Evolutionary conservation across 2,113 vertebrate species (phyloP), one percentile per base, ranked within the genome.

Genomic region (Neotragus pygmaeus): DNA sequence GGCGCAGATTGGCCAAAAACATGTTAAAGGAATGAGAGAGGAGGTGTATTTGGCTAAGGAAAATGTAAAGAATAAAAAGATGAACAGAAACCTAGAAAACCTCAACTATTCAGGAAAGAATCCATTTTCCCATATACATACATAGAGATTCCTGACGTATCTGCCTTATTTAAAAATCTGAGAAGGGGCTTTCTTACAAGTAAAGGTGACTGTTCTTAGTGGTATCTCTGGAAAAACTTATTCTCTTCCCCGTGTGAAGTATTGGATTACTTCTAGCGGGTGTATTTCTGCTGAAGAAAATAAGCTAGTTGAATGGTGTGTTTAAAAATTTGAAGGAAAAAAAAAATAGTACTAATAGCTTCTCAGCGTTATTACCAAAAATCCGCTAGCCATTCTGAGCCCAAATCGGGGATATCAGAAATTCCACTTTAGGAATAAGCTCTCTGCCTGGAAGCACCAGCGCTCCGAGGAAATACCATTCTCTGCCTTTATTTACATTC

Each of bases 371-470:
- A 36, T 11, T 7, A 5, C 57, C 88, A 75, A 43, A 88, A 43
- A 92, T 11, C 80, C 47, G 23, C 88, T 83, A 49, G 83, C 62
- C 49, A 27, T 21, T 28, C 64, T 16, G 33, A 33, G 47, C 84
- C 28, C 36, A 3, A 1, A 45, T 53, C 45, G 0, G 73, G 23
- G 2, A 57, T 27, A 58, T 82, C 91, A 30, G 0, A 1, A 16
- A 86, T 93, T 95, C 47, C 36, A 75, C 96, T 91, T 87, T 82
- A 80, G 77, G 73, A 57, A 39, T n/a, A 43, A 92, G 95, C 92
- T n/a, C 73, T 55, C 51, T 23, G 30, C 2, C 27, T 1, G 12
- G 75, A 78, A 90, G 88, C 36, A 30, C 90, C 16, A 13, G 78
- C 58, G 86, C 89, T 90, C 89, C 45, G n/a, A 51, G 49, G 60